A percentile compares a stretch with the other conserved stretches of the same genome.
phyloP scores from a whole-genome alignment of 2,888 invertebrate species.

The Abscondita cerata region DNA sequence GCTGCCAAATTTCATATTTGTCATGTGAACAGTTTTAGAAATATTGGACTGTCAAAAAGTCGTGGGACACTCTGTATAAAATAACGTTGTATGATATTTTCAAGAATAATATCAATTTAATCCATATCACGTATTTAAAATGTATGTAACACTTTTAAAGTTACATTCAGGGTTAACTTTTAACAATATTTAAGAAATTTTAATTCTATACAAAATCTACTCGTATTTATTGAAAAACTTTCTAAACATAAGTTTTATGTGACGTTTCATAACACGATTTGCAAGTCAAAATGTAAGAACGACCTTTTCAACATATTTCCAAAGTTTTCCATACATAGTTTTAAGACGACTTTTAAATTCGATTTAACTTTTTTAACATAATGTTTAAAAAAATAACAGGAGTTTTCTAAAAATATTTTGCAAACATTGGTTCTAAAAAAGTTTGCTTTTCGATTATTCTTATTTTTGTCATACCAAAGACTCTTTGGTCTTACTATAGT shows the following conservation, averaged over 20 bases:
- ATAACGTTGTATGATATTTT: too few species aligned
- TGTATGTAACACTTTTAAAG: too few species aligned
- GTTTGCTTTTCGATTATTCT: not conserved
- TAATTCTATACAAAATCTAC: not conserved
- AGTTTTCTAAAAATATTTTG: not conserved
- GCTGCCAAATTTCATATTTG: too few species aligned
- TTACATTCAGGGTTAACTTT: too few species aligned
- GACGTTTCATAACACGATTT: slow-evolving; percentile 5
- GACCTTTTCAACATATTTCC: not conserved
- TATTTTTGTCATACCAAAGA: not conserved
- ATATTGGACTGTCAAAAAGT: too few species aligned
- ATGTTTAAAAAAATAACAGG: slow-evolving; percentile 3
- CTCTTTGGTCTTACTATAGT: not conserved
- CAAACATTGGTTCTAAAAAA: not conserved
- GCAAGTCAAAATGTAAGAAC: slow-evolving; percentile 3
- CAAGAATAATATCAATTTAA: too few species aligned
- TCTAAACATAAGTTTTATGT: not conserved
- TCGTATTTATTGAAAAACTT: slow-evolving; percentile 2
- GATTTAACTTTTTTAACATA: slow-evolving; percentile 25
- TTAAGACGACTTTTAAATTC: slow-evolving; percentile 16
- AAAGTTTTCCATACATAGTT: slow-evolving; percentile 15
- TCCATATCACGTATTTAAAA: too few species aligned
- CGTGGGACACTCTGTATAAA: too few species aligned
- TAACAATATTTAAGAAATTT: too few species aligned
- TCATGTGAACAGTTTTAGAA: too few species aligned